phyloP scores from a whole-genome alignment of 2,797 vertebrate species.

The Acropternis orthonyx region DNA sequence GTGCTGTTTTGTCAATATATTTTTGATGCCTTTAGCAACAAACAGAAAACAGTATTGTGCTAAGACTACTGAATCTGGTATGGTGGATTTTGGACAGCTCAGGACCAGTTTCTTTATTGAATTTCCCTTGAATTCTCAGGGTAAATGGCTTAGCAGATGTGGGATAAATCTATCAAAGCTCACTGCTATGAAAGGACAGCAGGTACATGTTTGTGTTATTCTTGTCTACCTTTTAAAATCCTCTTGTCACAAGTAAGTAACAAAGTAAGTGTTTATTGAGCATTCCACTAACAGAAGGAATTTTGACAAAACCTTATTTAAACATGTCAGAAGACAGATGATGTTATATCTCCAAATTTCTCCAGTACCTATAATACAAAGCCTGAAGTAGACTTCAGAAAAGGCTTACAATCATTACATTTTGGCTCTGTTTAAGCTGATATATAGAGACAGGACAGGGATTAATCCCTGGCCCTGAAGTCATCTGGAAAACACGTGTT shows the following conservation, averaged over 20 bases:
- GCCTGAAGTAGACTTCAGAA: not conserved
- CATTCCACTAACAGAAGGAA: not conserved
- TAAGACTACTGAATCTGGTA: not conserved
- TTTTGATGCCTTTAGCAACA: not conserved
- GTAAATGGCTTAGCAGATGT: not conserved
- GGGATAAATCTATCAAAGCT: constrained; percentile 5
- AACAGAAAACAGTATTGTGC: not conserved
- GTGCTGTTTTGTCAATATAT: not conserved
- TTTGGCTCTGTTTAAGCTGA: not conserved
- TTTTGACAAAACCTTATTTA: not conserved
- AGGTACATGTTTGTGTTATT: not conserved
- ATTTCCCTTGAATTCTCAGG: not conserved
- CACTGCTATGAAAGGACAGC: not conserved
- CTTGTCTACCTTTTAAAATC: not conserved
- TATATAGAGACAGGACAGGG: not conserved
- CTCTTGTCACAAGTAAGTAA: not conserved
- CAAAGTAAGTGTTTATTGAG: not conserved
- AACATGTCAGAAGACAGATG: not conserved
- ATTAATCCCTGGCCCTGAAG: not conserved
- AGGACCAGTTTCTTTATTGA: constrained; percentile 18
- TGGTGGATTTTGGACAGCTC: not conserved
- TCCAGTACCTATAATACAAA: not conserved
- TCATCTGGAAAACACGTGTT: not conserved
- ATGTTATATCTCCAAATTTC: not conserved
- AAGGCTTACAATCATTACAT: not conserved